Conservation (phyloP, 92 coral and sea anemone genomes). For the Bergia puertoricense region DNA sequence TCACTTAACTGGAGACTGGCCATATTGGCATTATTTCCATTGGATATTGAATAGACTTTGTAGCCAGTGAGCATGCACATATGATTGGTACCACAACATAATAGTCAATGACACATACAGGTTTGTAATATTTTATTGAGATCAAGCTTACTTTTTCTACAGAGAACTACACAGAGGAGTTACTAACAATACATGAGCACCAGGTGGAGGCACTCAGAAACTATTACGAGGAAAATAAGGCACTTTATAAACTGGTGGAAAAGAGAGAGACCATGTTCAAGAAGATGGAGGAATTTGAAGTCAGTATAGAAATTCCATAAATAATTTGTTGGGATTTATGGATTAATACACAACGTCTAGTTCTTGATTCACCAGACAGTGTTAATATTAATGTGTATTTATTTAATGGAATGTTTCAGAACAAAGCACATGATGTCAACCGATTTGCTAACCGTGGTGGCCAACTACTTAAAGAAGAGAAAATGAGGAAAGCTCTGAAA, state of each 20-base stretch:
- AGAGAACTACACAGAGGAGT: constrained; percentile 89
- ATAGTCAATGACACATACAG: too few species aligned
- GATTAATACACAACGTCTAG: too few species aligned
- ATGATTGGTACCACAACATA: too few species aligned
- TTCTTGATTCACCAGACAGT: background rate
- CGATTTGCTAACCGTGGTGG: constrained; percentile 95
- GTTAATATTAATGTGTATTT: background rate
- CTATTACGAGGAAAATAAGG: constrained; percentile 87
- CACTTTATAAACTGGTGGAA: constrained; percentile 89
- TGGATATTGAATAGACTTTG: too few species aligned
- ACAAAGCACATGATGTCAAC: constrained; percentile 78
- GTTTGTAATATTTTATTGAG: background rate
- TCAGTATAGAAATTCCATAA: constrained; percentile 5
- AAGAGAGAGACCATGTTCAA: constrained; percentile 88
- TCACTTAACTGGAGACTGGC: too few species aligned
- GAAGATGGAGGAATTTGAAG: constrained; percentile 95
- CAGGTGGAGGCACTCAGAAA: constrained; percentile 87
- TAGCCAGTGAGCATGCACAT: too few species aligned
- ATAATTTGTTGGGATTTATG: background rate
- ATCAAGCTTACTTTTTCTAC: background rate
- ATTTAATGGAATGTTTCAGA: constrained; percentile 42
- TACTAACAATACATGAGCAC: constrained; percentile 86
- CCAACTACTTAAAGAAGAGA: constrained; percentile 91
- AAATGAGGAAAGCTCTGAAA: constrained; percentile 72
- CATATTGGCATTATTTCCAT: too few species aligned